A percentile compares a stretch with the other conserved stretches of the same genome.
Evolutionary conservation across 2,797 vertebrate genomes (phyloP).

Genomic region (Malacoctenus gilli): DNA sequence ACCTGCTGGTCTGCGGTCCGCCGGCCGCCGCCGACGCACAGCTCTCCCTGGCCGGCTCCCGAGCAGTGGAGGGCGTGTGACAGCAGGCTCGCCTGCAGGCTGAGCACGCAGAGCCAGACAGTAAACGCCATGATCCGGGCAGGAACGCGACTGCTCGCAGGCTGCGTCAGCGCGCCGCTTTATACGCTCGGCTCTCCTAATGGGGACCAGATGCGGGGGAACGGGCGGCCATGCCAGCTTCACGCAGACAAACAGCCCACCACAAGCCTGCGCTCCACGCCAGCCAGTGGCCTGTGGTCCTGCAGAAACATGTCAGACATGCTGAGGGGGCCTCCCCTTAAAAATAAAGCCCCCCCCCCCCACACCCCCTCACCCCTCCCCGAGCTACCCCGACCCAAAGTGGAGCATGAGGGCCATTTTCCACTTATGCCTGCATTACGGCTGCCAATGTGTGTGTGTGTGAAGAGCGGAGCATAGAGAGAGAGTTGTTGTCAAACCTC

Average conservation of each 20-base stretch:
- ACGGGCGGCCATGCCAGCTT: conserved; percentile 78
- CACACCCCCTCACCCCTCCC: neutral
- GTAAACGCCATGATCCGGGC: conserved; percentile 79
- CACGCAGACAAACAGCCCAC: conserved; percentile 81
- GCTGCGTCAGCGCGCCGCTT: conserved; percentile 74
- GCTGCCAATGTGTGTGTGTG: conserved; percentile 49
- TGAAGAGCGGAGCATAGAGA: conserved; percentile 24
- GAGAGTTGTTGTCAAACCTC: conserved; percentile 48
- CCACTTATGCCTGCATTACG: conserved; percentile 68
- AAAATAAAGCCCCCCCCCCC: conserved; percentile 9
- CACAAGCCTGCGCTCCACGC: conserved; percentile 72
- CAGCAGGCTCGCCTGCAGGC: conserved; percentile 80
- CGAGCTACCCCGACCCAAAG: conserved; percentile 43
- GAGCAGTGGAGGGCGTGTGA: conserved; percentile 76
- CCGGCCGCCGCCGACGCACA: conserved; percentile 56
- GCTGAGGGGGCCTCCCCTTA: conserved; percentile 63
- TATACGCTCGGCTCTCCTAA: conserved; percentile 82
- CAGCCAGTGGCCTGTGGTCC: conserved; percentile 78
- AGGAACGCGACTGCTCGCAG: conserved; percentile 74
- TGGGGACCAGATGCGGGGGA: conserved; percentile 82
- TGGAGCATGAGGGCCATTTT: conserved; percentile 64
- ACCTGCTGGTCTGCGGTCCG: conserved; percentile 76
- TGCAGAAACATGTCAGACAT: conserved; percentile 82
- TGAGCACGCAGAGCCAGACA: conserved; percentile 78
- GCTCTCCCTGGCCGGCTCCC: conserved; percentile 59